Percentiles rank a stretch among this genome's conserved stretches.
Evolutionary conservation across 2,797 vertebrate genomes (phyloP).

Genomic region (Danionella dracula): DNA sequence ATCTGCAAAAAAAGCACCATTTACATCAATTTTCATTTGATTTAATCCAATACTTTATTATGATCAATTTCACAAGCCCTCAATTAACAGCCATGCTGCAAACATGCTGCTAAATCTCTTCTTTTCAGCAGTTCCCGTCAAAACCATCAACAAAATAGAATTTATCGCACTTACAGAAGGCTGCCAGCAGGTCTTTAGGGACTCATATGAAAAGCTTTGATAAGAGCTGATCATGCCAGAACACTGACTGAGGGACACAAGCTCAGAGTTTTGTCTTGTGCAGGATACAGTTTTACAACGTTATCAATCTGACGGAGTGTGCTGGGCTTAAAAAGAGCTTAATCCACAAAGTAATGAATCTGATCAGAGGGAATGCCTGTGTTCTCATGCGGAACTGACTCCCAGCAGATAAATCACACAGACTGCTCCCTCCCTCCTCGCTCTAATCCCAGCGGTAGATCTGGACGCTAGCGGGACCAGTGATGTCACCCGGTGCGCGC

Average conservation of each 20-base stretch:
- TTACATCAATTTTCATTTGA: too few species aligned
- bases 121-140: too few species aligned
- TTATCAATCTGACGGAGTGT: conserved; percentile 7
- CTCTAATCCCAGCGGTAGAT: not conserved
- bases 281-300: conserved; percentile 4
- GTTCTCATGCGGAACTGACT: not conserved
- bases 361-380: not conserved
- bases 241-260: not conserved
- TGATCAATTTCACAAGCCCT: too few species aligned
- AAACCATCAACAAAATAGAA: too few species aligned
- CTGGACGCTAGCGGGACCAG: conserved; percentile 12
- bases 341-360: conserved; percentile 6
- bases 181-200: too few species aligned
- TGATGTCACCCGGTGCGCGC: not conserved
- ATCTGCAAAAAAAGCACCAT: too few species aligned
- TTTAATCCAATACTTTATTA: too few species aligned
- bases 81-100: too few species aligned
- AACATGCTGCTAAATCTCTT: too few species aligned
- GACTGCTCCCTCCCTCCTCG: not conserved
- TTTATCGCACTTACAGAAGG: too few species aligned
- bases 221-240: too few species aligned
- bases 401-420: not conserved
- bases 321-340: not conserved
- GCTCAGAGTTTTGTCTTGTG: not conserved
- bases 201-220: too few species aligned